Conservation (phyloP, 2,797 vertebrate genomes). For the Pseudochirops cupreus region DNA sequence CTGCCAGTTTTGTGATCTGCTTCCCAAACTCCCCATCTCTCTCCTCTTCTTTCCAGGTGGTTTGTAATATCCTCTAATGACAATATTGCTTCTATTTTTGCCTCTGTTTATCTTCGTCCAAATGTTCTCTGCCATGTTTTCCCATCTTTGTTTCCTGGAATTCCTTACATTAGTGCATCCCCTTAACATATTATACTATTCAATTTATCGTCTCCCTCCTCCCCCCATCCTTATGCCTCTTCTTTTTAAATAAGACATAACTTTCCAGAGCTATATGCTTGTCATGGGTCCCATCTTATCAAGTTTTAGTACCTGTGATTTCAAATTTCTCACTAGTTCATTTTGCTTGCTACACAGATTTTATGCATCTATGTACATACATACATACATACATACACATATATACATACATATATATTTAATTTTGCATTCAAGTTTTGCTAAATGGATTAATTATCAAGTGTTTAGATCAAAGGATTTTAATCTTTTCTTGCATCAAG, state of each 20-base stretch:
- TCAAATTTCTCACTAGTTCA: background rate
- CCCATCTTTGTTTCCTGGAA: background rate
- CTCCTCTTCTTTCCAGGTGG: background rate
- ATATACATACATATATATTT: background rate
- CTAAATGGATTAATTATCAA: background rate
- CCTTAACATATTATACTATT: background rate
- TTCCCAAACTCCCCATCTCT: background rate
- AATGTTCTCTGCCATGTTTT: background rate
- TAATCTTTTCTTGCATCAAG: background rate
- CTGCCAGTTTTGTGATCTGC: background rate
- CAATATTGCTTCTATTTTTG: background rate
- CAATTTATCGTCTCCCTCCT: background rate
- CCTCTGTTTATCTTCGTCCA: background rate
- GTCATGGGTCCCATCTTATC: background rate
- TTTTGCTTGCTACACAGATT: background rate
- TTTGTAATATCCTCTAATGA: background rate
- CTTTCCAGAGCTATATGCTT: background rate
- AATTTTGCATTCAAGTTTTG: background rate
- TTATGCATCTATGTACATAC: background rate
- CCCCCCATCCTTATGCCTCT: background rate
- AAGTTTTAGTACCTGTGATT: background rate
- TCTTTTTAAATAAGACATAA: background rate
- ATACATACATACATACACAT: no score
- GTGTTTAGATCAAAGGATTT: background rate
- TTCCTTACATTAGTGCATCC: background rate